Conservation (phyloP, 2,888 invertebrate species). For the Flexamia atlantica region DNA sequence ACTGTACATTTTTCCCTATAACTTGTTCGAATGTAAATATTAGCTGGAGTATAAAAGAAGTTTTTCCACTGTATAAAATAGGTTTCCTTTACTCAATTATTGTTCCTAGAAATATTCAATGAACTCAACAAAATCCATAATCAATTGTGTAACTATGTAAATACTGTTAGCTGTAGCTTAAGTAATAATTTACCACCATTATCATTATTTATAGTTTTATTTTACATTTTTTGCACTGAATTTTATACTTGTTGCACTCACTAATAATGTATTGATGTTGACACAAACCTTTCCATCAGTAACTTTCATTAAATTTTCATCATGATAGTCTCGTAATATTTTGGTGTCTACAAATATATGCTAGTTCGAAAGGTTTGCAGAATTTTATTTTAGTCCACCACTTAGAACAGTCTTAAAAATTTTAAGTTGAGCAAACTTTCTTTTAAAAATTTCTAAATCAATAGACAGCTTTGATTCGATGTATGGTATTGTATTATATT, state of each 20-base stretch:
- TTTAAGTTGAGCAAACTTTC: constrained; percentile 17
- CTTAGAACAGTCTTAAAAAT: constrained; percentile 30
- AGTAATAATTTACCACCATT: constrained; percentile 44
- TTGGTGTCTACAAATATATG: constrained; percentile 48
- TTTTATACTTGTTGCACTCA: constrained; percentile 47
- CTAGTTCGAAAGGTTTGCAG: constrained; percentile 27
- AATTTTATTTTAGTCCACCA: constrained; percentile 49
- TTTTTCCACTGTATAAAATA: constrained; percentile 1
- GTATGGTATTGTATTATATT: constrained; percentile 48
- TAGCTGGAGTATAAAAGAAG: no score
- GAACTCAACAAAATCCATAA: constrained; percentile 35
- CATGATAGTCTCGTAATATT: constrained; percentile 44
- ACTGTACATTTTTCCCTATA: no score
- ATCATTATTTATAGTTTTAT: constrained; percentile 15
- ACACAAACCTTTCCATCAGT: constrained; percentile 29
- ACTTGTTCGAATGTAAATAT: no score
- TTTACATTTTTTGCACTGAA: constrained; percentile 28
- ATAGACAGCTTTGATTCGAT: constrained; percentile 34
- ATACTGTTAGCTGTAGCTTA: constrained; percentile 52
- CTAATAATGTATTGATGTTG: constrained; percentile 53
- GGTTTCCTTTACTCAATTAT: constrained; percentile 22
- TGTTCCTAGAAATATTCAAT: constrained; percentile 42
- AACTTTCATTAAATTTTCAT: constrained; percentile 23
- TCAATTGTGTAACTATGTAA: constrained; percentile 55
- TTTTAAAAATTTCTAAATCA: constrained; percentile 4